These are phyloP conservation scores for Quiscalus mexicanus DNA, from an alignment of 2,113 vertebrate species.

Conservation along the genomic window DNA sequence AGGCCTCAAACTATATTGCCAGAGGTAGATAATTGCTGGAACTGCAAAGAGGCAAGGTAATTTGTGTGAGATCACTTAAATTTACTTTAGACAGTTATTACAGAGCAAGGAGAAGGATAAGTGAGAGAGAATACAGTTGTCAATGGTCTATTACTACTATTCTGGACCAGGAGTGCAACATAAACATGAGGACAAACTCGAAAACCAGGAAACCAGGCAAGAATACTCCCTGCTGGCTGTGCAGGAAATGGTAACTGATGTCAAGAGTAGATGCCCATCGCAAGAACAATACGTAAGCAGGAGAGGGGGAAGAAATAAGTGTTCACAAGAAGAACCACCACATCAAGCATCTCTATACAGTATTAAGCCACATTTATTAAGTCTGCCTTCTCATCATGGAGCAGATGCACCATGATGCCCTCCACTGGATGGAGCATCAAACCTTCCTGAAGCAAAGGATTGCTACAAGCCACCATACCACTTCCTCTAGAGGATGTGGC, in stretches of 20 bases:
- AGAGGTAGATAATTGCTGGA: slow-evolving; percentile 28
- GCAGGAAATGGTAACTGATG: slow-evolving; percentile 67
- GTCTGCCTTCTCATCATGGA: not conserved
- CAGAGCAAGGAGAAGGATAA: slow-evolving; percentile 12
- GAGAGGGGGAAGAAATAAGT: slow-evolving; percentile 71
- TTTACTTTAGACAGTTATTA: slow-evolving; percentile 39
- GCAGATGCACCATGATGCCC: not conserved
- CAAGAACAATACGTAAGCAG: slow-evolving; percentile 70
- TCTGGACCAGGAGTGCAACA: slow-evolving; percentile 60
- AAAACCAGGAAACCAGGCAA: slow-evolving; percentile 68
- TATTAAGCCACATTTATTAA: slow-evolving; percentile 58
- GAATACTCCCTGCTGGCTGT: slow-evolving; percentile 65
- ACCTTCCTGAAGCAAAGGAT: not conserved
- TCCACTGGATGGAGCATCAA: slow-evolving; percentile 9
- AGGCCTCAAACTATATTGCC: slow-evolving; percentile 21
- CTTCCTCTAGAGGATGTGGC: not conserved
- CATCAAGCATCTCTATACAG: slow-evolving; percentile 62
- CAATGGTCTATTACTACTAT: slow-evolving; percentile 59
- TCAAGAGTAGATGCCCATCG: slow-evolving; percentile 62
- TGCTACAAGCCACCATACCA: not conserved
- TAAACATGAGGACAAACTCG: slow-evolving; percentile 61
- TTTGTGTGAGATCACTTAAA: slow-evolving; percentile 20
- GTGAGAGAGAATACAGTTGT: not conserved
- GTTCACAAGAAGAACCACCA: slow-evolving; percentile 65
- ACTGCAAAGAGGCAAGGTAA: slow-evolving; percentile 19